Conservation (phyloP, 2,113 vertebrate genomes). For the Gymnorhina tibicen region DNA sequence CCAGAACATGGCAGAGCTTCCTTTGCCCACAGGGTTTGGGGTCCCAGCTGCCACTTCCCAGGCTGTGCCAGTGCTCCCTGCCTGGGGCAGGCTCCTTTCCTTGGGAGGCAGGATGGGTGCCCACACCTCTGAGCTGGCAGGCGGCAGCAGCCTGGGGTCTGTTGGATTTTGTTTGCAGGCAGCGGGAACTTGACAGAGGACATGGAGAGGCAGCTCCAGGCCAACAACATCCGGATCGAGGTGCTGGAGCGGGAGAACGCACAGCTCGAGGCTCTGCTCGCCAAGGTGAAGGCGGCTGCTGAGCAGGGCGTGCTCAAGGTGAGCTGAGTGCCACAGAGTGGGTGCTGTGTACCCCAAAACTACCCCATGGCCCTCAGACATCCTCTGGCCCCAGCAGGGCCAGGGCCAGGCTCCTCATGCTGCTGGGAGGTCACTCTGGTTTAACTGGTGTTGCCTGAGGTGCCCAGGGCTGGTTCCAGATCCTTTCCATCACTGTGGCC, state of each 20-base stretch:
- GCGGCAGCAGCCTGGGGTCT: not conserved
- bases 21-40: not conserved
- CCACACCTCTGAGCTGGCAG: not conserved
- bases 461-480: fast-evolving
- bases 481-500: not conserved
- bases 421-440: fast-evolving
- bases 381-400: too few relatives aligned
- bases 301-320: constrained; percentile 70
- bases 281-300: constrained; percentile 73
- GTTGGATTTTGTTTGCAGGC: constrained; percentile 51
- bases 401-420: not conserved
- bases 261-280: constrained; percentile 69
- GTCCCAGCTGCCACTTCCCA: not conserved
- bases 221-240: constrained; percentile 83
- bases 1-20: not conserved
- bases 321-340: not conserved
- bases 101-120: not conserved
- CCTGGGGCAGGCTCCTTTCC: not conserved
- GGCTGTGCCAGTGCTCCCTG: not conserved
- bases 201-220: constrained; percentile 88
- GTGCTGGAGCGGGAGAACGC: constrained; percentile 84
- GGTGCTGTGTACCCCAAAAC: not conserved
- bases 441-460: not conserved
- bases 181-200: constrained; percentile 79
- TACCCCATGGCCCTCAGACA: not conserved